Conservation (phyloP, 2,113 vertebrate species). For the Beaufortia kweichowensis region DNA sequence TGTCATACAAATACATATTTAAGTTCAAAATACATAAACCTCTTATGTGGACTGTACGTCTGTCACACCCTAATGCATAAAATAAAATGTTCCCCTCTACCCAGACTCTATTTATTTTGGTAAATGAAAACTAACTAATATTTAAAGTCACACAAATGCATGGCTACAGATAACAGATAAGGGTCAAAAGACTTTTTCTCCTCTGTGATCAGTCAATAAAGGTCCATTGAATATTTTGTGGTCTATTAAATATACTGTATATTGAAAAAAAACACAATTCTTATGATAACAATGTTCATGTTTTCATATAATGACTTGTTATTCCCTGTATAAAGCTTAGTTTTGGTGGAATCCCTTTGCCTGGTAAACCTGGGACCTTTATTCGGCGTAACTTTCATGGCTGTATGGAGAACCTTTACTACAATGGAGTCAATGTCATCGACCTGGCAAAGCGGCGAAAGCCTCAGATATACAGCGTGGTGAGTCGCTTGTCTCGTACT, state of each 20-base stretch:
- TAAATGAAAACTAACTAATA: background rate
- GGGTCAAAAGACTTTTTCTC: background rate
- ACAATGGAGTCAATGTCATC: slow-evolving; percentile 95
- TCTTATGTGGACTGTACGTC: no score
- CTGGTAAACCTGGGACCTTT: slow-evolving; percentile 97
- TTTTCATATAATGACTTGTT: background rate
- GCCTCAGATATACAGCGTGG: slow-evolving; percentile 97
- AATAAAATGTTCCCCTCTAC: no score
- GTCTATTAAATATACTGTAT: background rate
- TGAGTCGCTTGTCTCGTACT: slow-evolving; percentile 56
- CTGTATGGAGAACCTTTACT: slow-evolving; percentile 97
- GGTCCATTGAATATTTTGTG: background rate
- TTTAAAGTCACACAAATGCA: background rate
- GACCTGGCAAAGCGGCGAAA: slow-evolving; percentile 96
- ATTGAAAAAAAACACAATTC: background rate
- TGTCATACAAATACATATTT: no score
- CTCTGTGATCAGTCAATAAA: background rate
- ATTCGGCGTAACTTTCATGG: slow-evolving; percentile 96
- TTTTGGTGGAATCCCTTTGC: slow-evolving; percentile 95
- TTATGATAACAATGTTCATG: background rate
- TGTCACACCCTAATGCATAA: no score
- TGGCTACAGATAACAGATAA: background rate
- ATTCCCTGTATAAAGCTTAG: slow-evolving; percentile 83
- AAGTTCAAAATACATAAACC: no score
- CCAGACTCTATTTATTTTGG: background rate